Evolutionary conservation across 2,888 invertebrate species (phyloP), one percentile per base, ranked within the genome.

Genomic region (Cerastis leucographa): DNA sequence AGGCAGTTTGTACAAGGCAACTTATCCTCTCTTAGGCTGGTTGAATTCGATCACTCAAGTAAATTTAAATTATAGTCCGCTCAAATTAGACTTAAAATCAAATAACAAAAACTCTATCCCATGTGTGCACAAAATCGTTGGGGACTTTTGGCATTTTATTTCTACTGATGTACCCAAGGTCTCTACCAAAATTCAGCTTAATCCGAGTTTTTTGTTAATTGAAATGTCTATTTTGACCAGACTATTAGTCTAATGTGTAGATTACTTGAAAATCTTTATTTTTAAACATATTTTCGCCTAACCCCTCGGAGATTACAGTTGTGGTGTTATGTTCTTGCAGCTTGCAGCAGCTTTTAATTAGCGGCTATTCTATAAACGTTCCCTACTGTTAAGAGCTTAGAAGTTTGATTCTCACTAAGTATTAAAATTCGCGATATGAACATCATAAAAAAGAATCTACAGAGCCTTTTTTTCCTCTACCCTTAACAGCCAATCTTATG

Each of bases 401-500:
- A 25, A 12, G 5, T 29, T 72, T 29, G 0, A 4, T 29, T 42
- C 9, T 29, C 4, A 29, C 8, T 22, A 7, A n/a, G 42, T 42
- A 54, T 25, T 29, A 40, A 54, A 4, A 11, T 12, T 42, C 19
- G n/a, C 44, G 11, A 22, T 25, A 35, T 25, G 17, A 40, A 40
- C 46, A 59, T 46, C 14, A n/a, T 25, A 25, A 59, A 11, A 59
- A 49, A 29, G n/a, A 19, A 14, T 19, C 6, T 49, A 40, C 12
- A 14, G 9, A 49, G n/a, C 14, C 25, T 29, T 61, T 74, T 70
- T 74, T 70, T 14, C 7, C 35, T 35, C 22, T 25, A 14, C 44
- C 14, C 35, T 77, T 77, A 77, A 80, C 44, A 80, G 25, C 25
- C 80, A 54, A 80, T 79, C 25, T 71, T 29, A 17, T 35, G 49